Percentiles rank a stretch among this genome's conserved stretches.
These are phyloP conservation scores for Entelurus aequoreus DNA, from an alignment of 2,113 vertebrate species.

Conservation along the genomic window DNA sequence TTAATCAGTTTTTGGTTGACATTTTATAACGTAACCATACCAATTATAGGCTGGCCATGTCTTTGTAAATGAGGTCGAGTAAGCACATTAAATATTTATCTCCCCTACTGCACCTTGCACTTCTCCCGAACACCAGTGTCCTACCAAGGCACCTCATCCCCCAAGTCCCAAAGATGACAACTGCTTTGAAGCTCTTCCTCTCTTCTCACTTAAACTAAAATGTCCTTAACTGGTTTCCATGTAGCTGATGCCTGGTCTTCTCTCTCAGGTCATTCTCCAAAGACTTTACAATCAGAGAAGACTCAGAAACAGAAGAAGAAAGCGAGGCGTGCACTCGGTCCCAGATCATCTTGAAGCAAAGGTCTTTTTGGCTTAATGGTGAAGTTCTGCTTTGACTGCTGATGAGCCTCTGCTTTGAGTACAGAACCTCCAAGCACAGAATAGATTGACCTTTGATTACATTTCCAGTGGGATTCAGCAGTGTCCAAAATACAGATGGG, in stretches of 20 bases:
- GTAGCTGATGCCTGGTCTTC: constrained; percentile 26
- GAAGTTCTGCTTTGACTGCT: constrained; percentile 44
- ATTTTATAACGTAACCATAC: too few species aligned
- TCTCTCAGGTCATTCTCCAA: constrained; percentile 57
- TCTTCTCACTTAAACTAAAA: constrained; percentile 29
- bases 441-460: constrained; percentile 22
- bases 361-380: constrained; percentile 40
- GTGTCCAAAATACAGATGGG: too few species aligned
- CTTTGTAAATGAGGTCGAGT: too few species aligned
- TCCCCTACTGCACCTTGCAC: not conserved
- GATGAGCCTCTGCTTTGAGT: constrained; percentile 36
- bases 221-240: constrained; percentile 23
- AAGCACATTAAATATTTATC: too few species aligned
- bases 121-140: constrained; percentile 4
- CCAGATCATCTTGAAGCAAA: constrained; percentile 28
- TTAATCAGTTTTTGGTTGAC: too few species aligned
- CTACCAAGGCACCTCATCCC: not conserved
- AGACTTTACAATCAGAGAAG: constrained; percentile 45
- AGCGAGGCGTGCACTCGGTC: constrained; percentile 11
- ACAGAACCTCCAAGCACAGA: constrained; percentile 13
- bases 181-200: constrained; percentile 46
- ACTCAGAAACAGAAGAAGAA: constrained; percentile 23
- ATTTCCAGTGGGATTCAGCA: not conserved
- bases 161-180: not conserved
- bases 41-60: too few species aligned